These are phyloP conservation scores for Burhinus bistriatus DNA, from an alignment of 2,113 vertebrate species.

Conservation along the genomic window DNA sequence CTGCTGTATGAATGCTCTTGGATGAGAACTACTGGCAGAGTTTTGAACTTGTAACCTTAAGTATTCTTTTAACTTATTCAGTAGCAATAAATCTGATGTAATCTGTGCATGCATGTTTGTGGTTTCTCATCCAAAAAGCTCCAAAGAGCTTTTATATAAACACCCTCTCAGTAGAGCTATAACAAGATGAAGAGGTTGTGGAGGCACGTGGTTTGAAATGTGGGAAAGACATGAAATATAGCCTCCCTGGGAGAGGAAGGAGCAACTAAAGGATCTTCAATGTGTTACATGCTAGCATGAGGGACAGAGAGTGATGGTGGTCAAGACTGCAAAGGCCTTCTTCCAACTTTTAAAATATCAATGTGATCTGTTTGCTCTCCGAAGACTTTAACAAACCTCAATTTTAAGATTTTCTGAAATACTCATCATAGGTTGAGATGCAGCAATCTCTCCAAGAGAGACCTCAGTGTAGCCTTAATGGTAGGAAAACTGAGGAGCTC, in stretches of 20 bases:
- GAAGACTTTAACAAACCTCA: neutral
- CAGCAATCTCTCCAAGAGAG: neutral
- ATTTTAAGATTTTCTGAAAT: neutral
- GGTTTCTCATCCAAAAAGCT: conserved; percentile 55
- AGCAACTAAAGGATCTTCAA: neutral
- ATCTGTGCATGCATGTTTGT: conserved; percentile 29
- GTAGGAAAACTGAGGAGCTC: neutral
- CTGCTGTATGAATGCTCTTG: neutral
- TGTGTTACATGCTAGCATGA: neutral
- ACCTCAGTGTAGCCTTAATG: neutral
- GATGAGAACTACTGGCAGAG: neutral
- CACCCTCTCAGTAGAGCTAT: conserved; percentile 33
- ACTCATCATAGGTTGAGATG: neutral
- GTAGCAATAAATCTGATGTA: conserved; percentile 39
- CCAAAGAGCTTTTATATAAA: conserved; percentile 54
- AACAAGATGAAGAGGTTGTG: conserved; percentile 10
- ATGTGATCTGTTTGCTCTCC: neutral
- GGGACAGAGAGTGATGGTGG: neutral
- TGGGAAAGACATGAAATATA: conserved; percentile 31
- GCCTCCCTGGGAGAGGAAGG: neutral
- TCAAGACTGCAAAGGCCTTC: neutral
- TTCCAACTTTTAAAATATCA: neutral
- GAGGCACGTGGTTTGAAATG: conserved; percentile 10
- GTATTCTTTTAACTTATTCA: neutral
- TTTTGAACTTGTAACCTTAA: conserved; percentile 35